These are phyloP conservation scores for Scelioninae gen. 1 DNA, from an alignment of 2,888 invertebrate species.

Conservation along the genomic window DNA sequence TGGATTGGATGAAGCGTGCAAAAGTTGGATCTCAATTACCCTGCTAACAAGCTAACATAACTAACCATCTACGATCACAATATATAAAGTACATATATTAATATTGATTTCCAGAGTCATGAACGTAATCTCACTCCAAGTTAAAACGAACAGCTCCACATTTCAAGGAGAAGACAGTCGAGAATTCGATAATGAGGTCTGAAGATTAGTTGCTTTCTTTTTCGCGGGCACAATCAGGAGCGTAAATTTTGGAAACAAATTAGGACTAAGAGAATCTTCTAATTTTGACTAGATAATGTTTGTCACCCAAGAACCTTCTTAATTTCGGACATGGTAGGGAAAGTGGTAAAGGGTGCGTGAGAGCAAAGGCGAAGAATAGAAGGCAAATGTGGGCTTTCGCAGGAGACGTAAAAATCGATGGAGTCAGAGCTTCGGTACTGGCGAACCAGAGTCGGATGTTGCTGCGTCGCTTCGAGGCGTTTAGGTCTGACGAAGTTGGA, in stretches of 20 bases:
- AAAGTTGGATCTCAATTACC: conserved; percentile 13
- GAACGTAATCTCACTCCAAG: conserved; percentile 42
- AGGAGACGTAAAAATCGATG: too few relatives aligned
- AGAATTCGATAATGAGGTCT: conserved; percentile 3
- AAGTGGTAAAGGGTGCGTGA: too few relatives aligned
- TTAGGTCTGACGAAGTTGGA: too few relatives aligned
- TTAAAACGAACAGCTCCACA: conserved; percentile 25
- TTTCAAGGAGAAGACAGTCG: conserved; percentile 13
- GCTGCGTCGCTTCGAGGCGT: too few relatives aligned
- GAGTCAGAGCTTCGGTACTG: too few relatives aligned
- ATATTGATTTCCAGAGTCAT: conserved; percentile 33
- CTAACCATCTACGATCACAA: conserved; percentile 58
- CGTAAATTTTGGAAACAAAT: too few relatives aligned
- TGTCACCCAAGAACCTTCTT: too few relatives aligned
- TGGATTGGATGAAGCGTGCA: not conserved
- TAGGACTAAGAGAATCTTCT: not conserved
- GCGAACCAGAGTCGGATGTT: too few relatives aligned
- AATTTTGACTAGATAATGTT: not conserved
- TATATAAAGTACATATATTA: conserved; percentile 36
- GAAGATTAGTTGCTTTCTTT: not conserved
- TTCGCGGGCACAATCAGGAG: too few relatives aligned
- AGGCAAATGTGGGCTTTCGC: too few relatives aligned
- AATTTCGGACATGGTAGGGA: too few relatives aligned
- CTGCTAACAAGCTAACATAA: conserved; percentile 50
- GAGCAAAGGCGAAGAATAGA: too few relatives aligned